A percentile compares a stretch with the other conserved stretches of the same genome.
These are phyloP conservation scores for Oligia strigilis DNA, from an alignment of 2,888 invertebrate species.

Conservation along the genomic window DNA sequence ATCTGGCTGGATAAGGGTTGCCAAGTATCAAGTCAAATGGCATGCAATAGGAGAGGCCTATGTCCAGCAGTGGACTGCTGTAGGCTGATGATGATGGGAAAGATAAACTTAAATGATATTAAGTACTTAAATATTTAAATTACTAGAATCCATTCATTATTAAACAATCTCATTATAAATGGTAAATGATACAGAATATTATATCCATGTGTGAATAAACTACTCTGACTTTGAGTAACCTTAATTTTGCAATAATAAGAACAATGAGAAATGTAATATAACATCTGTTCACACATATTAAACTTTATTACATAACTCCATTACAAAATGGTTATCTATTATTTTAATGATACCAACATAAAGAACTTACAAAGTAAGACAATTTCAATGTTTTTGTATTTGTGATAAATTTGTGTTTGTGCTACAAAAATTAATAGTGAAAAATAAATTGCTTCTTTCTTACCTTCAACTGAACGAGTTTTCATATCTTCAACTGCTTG, in stretches of 20 bases:
- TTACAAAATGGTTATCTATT: neutral
- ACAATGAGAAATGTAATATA: slow-evolving; percentile 26
- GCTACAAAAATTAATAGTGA: neutral
- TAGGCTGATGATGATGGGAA: neutral
- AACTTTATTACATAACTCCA: slow-evolving; percentile 8
- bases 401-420: neutral
- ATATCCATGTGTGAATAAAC: neutral
- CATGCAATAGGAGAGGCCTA: too few relatives aligned
- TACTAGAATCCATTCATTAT: neutral
- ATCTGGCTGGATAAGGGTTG: too few relatives aligned
- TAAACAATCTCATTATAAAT: neutral
- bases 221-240: neutral
- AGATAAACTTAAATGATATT: neutral
- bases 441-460: slow-evolving; percentile 62
- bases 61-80: neutral
- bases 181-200: neutral
- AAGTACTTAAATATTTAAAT: neutral
- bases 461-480: slow-evolving; percentile 92
- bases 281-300: slow-evolving; percentile 33
- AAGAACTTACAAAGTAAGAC: neutral
- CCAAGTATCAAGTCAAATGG: too few relatives aligned
- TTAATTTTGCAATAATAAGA: slow-evolving; percentile 10
- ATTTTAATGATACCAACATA: neutral
- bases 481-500: slow-evolving; percentile 95
- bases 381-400: neutral